A percentile compares a stretch with the other conserved stretches of the same genome.
These are phyloP conservation scores for Polydrusus cervinus DNA, from an alignment of 2,888 invertebrate genomes.

Conservation along the genomic window DNA sequence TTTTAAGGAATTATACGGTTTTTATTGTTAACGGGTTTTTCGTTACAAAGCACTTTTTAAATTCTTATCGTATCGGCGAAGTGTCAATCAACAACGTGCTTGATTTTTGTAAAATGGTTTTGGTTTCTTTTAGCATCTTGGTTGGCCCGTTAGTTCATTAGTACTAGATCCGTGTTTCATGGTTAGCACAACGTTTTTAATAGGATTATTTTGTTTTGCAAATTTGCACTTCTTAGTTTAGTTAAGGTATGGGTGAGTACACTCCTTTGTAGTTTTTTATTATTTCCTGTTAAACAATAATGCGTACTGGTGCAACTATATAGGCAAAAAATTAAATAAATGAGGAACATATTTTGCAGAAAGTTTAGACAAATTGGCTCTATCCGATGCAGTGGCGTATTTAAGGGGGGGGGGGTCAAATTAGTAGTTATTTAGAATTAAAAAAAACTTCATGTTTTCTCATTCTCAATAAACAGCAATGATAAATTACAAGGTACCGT, in stretches of 20 bases:
- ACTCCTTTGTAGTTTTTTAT: neutral
- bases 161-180: constrained; percentile 30
- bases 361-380: too few relatives aligned
- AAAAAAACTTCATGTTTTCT: too few relatives aligned
- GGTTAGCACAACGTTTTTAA: constrained; percentile 23
- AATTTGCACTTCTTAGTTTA: constrained; percentile 17
- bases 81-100: constrained; percentile 41
- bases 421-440: too few relatives aligned
- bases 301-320: neutral
- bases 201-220: constrained; percentile 28
- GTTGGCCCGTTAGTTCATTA: constrained; percentile 41
- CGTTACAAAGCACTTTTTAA: constrained; percentile 40
- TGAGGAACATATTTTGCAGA: too few relatives aligned
- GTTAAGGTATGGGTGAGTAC: neutral
- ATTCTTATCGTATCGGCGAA: constrained; percentile 39
- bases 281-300: constrained; percentile 3
- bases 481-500: too few relatives aligned
- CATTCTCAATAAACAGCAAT: too few relatives aligned
- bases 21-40: constrained; percentile 40
- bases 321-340: too few relatives aligned
- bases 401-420: too few relatives aligned
- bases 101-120: constrained; percentile 36
- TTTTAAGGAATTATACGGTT: constrained; percentile 34
- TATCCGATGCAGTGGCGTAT: too few relatives aligned
- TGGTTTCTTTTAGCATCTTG: constrained; percentile 33